Conservation (phyloP, 2,797 vertebrate genomes). For the Brachymystax lenok region DNA sequence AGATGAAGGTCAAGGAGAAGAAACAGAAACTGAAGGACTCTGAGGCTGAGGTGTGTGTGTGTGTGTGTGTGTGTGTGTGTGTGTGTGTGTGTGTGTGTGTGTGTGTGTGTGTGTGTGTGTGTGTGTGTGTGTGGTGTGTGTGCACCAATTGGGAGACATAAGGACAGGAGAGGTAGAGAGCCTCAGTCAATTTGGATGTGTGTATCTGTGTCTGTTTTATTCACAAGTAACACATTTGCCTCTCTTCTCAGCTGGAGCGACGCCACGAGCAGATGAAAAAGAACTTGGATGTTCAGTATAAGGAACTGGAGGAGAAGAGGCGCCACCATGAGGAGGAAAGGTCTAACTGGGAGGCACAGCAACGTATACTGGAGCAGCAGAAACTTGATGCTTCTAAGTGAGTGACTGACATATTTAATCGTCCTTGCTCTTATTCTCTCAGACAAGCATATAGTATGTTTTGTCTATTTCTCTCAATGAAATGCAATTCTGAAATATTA, state of each 20-base stretch:
- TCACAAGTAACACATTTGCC: not conserved
- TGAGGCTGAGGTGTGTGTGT: slow-evolving; percentile 72
- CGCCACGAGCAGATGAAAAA: slow-evolving; percentile 81
- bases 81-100: no score
- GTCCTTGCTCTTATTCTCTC: not conserved
- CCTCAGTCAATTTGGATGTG: no score
- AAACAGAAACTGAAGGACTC: slow-evolving; percentile 83
- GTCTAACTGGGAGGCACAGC: slow-evolving; percentile 77
- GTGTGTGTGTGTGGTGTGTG: no score
- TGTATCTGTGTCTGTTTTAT: not conserved
- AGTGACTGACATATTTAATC: slow-evolving; percentile 37
- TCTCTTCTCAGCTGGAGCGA: slow-evolving; percentile 70
- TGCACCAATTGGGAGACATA: no score
- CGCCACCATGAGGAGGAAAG: slow-evolving; percentile 77
- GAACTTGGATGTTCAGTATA: slow-evolving; percentile 81
- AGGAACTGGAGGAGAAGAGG: slow-evolving; percentile 80
- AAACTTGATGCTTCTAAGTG: slow-evolving; percentile 79
- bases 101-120: not conserved
- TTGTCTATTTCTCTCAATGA: not conserved
- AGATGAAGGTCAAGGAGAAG: slow-evolving; percentile 84
- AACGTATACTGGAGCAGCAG: slow-evolving; percentile 79
- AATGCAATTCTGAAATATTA: not conserved
- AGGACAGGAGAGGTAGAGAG: no score
- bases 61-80: not conserved
- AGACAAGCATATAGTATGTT: not conserved